Percentiles rank a stretch among this genome's conserved stretches.
Conservation (phyloP, 2,888 invertebrate genomes). For the Folsomia candida region DNA sequence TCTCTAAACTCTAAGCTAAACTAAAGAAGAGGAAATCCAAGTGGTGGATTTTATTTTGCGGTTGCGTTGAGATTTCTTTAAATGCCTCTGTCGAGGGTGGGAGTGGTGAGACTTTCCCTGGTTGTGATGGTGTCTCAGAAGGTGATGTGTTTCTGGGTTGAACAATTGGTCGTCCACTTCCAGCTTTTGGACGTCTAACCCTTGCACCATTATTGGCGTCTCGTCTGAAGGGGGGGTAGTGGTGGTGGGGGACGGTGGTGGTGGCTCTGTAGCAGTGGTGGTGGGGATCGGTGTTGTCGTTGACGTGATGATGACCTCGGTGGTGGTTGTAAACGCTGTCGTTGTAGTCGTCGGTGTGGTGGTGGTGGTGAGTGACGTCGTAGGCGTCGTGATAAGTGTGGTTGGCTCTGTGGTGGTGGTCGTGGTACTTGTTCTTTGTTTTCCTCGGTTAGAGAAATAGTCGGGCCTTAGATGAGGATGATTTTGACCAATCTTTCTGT, state of each 20-base stretch:
- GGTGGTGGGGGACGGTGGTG: background rate
- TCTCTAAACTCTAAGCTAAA: background rate
- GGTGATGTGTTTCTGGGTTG: background rate
- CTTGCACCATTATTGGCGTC: background rate
- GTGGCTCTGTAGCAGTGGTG: background rate
- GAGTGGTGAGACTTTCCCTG: background rate
- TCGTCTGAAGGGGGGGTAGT: background rate
- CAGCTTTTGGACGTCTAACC: background rate
- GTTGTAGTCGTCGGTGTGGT: background rate
- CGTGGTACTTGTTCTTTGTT: background rate
- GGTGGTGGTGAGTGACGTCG: background rate
- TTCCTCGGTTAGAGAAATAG: background rate
- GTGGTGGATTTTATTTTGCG: background rate
- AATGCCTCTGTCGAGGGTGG: background rate
- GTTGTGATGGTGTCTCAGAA: background rate
- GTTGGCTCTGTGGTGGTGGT: background rate
- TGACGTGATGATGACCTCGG: no score
- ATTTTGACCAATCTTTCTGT: conserved; percentile 1
- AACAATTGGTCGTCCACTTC: background rate
- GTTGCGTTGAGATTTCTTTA: conserved; percentile 4
- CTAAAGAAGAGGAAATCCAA: background rate
- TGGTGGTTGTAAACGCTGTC: background rate
- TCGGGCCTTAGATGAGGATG: background rate
- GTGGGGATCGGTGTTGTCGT: background rate
- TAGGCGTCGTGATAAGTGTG: background rate